A percentile compares a stretch with the other conserved stretches of the same genome.
Conservation (phyloP, 2,113 vertebrate genomes). For the Riparia riparia region DNA sequence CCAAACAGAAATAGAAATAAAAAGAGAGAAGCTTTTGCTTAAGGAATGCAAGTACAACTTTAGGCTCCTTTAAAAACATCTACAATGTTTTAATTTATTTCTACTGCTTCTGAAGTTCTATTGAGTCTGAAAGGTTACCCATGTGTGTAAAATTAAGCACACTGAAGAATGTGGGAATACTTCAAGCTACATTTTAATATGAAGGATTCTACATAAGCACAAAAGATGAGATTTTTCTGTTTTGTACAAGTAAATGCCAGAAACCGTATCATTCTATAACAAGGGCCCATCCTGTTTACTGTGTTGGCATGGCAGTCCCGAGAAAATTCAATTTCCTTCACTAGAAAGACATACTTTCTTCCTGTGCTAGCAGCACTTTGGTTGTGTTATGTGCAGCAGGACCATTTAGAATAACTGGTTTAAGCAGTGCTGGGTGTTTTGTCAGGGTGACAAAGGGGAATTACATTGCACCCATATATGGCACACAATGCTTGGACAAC, state of each 20-base stretch:
- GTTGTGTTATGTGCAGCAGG: neutral
- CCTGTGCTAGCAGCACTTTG: neutral
- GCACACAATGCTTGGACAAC: neutral
- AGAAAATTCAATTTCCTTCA: neutral
- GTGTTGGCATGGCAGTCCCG: neutral
- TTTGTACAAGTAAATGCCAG: neutral
- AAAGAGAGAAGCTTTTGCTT: neutral
- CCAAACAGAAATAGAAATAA: neutral
- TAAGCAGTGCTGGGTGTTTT: neutral
- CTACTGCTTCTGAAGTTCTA: neutral
- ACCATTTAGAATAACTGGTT: neutral
- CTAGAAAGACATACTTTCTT: neutral
- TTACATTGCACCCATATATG: neutral
- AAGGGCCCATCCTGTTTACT: neutral
- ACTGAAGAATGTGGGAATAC: neutral
- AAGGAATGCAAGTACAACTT: neutral
- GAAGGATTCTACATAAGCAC: neutral
- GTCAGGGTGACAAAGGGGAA: slow-evolving; percentile 3
- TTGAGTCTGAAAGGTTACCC: neutral
- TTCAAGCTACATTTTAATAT: slow-evolving; percentile 5
- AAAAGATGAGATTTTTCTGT: neutral
- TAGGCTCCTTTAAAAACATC: neutral
- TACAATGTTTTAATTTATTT: neutral
- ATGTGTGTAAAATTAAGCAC: neutral
- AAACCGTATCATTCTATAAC: neutral